Evolutionary conservation across 2,113 vertebrate species (phyloP).

Genomic region (Dicerorhinus sumatrensis): DNA sequence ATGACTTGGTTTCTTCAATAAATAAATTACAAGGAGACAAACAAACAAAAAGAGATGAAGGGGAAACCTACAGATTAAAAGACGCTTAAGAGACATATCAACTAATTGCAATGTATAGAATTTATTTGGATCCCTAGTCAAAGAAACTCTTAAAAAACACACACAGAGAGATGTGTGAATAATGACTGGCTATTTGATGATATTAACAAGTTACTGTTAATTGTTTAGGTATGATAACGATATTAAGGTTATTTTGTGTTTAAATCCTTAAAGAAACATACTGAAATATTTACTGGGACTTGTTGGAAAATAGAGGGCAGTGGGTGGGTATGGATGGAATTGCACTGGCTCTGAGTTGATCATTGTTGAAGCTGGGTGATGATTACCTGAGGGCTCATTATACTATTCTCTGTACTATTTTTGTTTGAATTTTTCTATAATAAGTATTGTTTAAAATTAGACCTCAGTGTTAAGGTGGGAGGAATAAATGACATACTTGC

Average conservation of each 20-base stretch:
- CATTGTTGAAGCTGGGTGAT: not conserved
- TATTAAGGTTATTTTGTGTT: not conserved
- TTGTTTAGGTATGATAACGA: not conserved
- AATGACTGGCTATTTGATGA: not conserved
- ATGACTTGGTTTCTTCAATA: not conserved
- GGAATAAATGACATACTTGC: not conserved
- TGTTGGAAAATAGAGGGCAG: not conserved
- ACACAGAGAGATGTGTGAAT: not conserved
- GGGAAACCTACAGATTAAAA: not conserved
- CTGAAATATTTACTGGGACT: not conserved
- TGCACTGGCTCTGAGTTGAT: not conserved
- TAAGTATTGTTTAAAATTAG: not conserved
- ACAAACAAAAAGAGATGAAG: not conserved
- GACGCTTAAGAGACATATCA: not conserved
- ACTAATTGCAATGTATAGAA: not conserved
- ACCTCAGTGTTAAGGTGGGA: not conserved
- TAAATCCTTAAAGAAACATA: not conserved
- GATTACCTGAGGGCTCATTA: not conserved
- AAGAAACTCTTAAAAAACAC: not conserved
- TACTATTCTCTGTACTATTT: not conserved
- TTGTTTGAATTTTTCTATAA: conserved; percentile 22
- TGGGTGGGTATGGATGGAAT: not conserved
- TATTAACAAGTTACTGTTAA: not conserved
- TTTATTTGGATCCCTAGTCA: not conserved
- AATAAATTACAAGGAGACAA: not conserved